A percentile compares a stretch with the other conserved stretches of the same genome.
These are phyloP conservation scores for Clarias magur DNA, from an alignment of 2,113 vertebrate genomes.

Conservation along the genomic window DNA sequence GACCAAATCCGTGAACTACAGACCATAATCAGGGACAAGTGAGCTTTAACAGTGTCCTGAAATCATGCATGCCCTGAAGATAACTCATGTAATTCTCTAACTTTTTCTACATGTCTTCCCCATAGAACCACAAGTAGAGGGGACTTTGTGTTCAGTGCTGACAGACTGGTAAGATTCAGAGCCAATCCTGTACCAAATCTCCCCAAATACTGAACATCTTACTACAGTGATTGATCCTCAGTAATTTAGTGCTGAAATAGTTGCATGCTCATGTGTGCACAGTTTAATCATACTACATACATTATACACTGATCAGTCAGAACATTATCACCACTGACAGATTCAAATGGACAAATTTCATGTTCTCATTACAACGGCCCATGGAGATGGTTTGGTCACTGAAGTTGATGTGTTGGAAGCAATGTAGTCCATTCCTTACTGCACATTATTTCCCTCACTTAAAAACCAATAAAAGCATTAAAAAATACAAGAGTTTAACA, in stretches of 20 bases:
- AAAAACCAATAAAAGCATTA: too few relatives aligned
- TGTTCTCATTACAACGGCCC: too few relatives aligned
- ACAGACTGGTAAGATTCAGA: constrained; percentile 77
- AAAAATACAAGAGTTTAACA: too few relatives aligned
- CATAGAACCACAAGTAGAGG: constrained; percentile 69
- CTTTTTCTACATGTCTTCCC: constrained; percentile 1
- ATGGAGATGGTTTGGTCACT: too few relatives aligned
- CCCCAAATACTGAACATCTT: too few relatives aligned
- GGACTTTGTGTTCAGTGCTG: constrained; percentile 87
- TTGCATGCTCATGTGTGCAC: not conserved
- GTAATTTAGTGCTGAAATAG: not conserved
- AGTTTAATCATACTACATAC: not conserved
- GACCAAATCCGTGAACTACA: constrained; percentile 83
- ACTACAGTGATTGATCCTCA: not conserved
- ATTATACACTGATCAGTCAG: not conserved
- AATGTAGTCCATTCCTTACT: too few relatives aligned
- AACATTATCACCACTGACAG: too few relatives aligned
- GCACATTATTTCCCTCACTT: too few relatives aligned
- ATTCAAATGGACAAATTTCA: too few relatives aligned
- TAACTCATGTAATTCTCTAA: not conserved
- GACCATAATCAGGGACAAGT: constrained; percentile 84
- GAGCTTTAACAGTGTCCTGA: constrained; percentile 43
- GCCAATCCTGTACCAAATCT: not conserved
- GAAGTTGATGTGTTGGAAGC: too few relatives aligned
- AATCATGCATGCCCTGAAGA: not conserved